Conservation (phyloP, 2,888 invertebrate genomes). For the Incurvaria masculella region DNA sequence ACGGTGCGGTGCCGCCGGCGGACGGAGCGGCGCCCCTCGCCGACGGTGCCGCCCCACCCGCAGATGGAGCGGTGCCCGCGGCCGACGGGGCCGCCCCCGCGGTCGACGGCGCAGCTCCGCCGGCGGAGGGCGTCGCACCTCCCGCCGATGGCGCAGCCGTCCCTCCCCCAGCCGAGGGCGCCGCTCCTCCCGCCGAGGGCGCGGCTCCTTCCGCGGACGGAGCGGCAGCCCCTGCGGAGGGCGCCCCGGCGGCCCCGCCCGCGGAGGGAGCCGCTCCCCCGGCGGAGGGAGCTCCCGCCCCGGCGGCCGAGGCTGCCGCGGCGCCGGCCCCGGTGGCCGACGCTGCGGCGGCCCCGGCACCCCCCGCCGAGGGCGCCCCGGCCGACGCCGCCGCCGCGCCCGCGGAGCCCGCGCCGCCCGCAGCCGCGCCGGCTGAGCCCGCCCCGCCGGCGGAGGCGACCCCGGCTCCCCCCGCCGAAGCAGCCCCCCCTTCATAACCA, state of each 20-base stretch:
- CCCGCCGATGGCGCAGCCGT: slow-evolving; percentile 18
- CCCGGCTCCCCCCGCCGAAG: slow-evolving; percentile 15
- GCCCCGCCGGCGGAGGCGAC: slow-evolving; percentile 16
- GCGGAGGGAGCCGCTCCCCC: slow-evolving; percentile 16
- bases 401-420: slow-evolving; percentile 11
- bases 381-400: slow-evolving; percentile 7
- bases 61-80: slow-evolving; percentile 20
- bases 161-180: slow-evolving; percentile 16
- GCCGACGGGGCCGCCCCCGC: slow-evolving; percentile 26
- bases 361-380: slow-evolving; percentile 12
- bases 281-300: slow-evolving; percentile 19
- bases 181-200: slow-evolving; percentile 7
- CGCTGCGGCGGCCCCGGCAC: slow-evolving; percentile 8
- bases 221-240: slow-evolving; percentile 18
- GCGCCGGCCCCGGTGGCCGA: slow-evolving; percentile 10
- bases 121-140: slow-evolving; percentile 18
- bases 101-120: slow-evolving; percentile 15
- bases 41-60: slow-evolving; percentile 24
- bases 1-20: slow-evolving; percentile 19
- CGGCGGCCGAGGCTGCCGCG: slow-evolving; percentile 17
- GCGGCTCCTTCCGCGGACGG: slow-evolving; percentile 14
- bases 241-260: slow-evolving; percentile 18
- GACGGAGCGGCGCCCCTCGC: slow-evolving; percentile 24
- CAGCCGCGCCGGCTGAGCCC: slow-evolving; percentile 14
- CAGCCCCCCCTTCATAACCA: slow-evolving; percentile 15